phyloP scores from a whole-genome alignment of 2,797 vertebrate species.

The Numenius phaeopus region DNA sequence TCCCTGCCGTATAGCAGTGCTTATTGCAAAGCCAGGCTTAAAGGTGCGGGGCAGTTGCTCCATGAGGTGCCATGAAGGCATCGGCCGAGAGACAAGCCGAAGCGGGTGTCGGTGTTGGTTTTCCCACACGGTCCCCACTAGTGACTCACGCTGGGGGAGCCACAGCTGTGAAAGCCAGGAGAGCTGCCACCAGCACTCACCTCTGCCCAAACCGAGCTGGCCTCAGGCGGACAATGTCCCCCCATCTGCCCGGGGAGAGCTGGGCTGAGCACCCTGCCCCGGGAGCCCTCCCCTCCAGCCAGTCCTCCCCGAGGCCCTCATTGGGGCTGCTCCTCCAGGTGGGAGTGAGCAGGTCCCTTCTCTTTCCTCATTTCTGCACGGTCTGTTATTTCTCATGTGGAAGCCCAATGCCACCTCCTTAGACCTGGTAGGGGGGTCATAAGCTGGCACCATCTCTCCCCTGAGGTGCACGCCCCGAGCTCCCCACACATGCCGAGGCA shows the following conservation, averaged over 20 bases:
- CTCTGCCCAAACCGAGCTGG: neutral
- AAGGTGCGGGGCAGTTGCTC: neutral
- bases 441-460: neutral
- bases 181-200: neutral
- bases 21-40: neutral
- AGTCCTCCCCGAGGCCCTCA: neutral
- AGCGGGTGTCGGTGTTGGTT: neutral
- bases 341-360: neutral
- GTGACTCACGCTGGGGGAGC: neutral
- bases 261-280: neutral
- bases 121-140: accelerated
- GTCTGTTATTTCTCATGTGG: neutral
- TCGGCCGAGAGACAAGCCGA: neutral
- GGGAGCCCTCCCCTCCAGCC: accelerated
- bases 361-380: neutral
- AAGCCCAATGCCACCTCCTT: neutral
- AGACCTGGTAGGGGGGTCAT: accelerated
- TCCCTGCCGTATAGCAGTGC: neutral
- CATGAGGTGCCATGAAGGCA: neutral
- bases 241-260: accelerated
- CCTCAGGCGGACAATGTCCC: neutral
- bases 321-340: accelerated
- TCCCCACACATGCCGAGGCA: accelerated
- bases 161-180: neutral
- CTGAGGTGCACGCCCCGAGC: accelerated